A percentile compares a stretch with the other conserved stretches of the same genome.
These are phyloP conservation scores for Lagopus muta DNA, from an alignment of 2,113 vertebrate species.

Conservation along the genomic window DNA sequence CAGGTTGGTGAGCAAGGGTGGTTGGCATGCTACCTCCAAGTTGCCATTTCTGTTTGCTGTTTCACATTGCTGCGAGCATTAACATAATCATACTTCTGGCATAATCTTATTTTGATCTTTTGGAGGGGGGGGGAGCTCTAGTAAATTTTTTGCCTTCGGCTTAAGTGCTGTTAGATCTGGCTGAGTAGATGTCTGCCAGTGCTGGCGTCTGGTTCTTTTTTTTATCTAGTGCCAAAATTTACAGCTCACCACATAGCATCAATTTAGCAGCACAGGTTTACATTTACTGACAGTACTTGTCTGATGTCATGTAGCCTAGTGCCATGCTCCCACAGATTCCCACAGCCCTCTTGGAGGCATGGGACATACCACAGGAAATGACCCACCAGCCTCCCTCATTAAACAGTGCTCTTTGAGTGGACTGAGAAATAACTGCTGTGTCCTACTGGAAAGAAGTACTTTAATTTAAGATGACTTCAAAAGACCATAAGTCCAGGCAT, in stretches of 20 bases:
- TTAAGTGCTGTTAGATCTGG: slow-evolving; percentile 56
- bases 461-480: background rate
- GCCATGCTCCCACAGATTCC: slow-evolving; percentile 12
- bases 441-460: background rate
- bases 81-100: slow-evolving; percentile 36
- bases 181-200: slow-evolving; percentile 30
- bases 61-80: slow-evolving; percentile 13
- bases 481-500: background rate
- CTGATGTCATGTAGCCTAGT: slow-evolving; percentile 27
- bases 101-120: slow-evolving; percentile 66
- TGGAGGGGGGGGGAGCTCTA: slow-evolving; percentile 18
- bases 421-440: background rate
- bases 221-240: slow-evolving; percentile 37
- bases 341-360: slow-evolving; percentile 5
- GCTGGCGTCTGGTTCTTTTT: slow-evolving; percentile 20
- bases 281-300: background rate
- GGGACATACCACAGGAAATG: background rate
- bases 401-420: background rate
- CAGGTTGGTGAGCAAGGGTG: background rate
- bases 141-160: slow-evolving; percentile 45
- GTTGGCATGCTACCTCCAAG: background rate
- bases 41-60: slow-evolving; percentile 8
- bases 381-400: background rate
- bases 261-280: slow-evolving; percentile 17
- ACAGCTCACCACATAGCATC: background rate